Percentiles rank a stretch among this genome's conserved stretches.
Conservation (phyloP, 2,797 vertebrate species). For the Tarsius wallacei region DNA sequence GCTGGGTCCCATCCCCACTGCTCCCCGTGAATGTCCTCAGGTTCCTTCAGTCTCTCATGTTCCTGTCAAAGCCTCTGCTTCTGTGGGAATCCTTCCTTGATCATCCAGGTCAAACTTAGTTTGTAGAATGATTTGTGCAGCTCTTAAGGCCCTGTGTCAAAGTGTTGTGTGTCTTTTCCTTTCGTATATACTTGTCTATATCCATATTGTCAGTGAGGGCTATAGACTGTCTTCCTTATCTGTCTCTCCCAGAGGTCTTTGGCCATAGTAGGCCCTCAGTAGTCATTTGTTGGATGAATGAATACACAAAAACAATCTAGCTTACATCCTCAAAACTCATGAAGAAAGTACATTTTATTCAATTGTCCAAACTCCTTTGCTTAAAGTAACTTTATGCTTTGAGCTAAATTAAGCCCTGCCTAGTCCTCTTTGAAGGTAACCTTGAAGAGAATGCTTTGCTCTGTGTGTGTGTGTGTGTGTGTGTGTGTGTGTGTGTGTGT, state of each 20-base stretch:
- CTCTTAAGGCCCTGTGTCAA: neutral
- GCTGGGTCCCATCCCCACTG: neutral
- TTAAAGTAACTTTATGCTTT: constrained; percentile 34
- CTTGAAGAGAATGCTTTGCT: constrained; percentile 4
- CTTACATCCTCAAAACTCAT: constrained; percentile 18
- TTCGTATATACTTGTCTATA: neutral
- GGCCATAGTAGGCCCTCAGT: neutral
- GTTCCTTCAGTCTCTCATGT: neutral
- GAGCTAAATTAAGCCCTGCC: neutral
- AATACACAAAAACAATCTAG: neutral
- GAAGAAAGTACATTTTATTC: neutral
- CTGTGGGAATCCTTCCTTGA: neutral
- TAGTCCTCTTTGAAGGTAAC: constrained; percentile 32
- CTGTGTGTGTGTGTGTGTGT: neutral
- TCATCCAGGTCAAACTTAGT: neutral
- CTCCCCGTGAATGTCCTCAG: neutral
- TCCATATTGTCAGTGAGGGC: neutral
- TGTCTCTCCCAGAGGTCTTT: constrained; percentile 1
- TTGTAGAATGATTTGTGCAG: neutral
- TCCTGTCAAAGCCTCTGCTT: neutral
- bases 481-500: neutral
- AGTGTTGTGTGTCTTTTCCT: neutral
- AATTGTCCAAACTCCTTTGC: neutral
- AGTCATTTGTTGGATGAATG: constrained; percentile 15
- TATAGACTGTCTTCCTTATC: neutral